Evolutionary conservation across 2,888 invertebrate species (phyloP).

Genomic region (Ectemnius cavifrons): DNA sequence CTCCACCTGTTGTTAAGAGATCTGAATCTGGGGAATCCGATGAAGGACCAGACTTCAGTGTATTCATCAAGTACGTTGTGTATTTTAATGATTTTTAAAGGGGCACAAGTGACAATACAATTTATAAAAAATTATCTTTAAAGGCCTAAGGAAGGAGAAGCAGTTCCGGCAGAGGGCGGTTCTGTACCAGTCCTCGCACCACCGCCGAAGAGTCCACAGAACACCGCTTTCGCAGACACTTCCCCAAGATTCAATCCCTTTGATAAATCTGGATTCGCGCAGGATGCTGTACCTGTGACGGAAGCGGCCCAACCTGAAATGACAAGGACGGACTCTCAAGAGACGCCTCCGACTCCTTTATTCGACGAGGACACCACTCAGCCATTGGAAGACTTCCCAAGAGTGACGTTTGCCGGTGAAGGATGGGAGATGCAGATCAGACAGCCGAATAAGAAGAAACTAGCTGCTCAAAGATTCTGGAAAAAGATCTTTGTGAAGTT

Average conservation of each 20-base stretch:
- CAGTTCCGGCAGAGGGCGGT: conserved; percentile 72
- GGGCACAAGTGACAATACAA: not conserved
- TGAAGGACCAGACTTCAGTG: conserved; percentile 88
- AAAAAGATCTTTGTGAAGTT: conserved; percentile 95
- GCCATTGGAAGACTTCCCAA: conserved; percentile 94
- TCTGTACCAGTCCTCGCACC: conserved; percentile 88
- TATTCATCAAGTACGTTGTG: conserved; percentile 85
- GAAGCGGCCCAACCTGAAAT: conserved; percentile 75
- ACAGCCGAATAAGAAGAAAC: conserved; percentile 97
- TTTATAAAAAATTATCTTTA: not conserved
- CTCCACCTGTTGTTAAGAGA: conserved; percentile 82
- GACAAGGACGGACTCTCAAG: conserved; percentile 78
- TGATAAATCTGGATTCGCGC: conserved; percentile 81
- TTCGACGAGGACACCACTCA: conserved; percentile 96
- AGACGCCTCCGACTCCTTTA: conserved; percentile 94
- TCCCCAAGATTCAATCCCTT: conserved; percentile 89
- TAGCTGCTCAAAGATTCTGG: conserved; percentile 97
- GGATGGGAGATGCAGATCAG: conserved; percentile 98
- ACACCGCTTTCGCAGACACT: conserved; percentile 80
- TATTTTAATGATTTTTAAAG: not conserved
- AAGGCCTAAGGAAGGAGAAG: conserved; percentile 79
- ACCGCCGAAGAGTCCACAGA: conserved; percentile 82
- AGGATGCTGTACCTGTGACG: conserved; percentile 69
- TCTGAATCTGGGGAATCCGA: conserved; percentile 88
- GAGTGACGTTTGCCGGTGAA: conserved; percentile 86